Evolutionary conservation across 1,140 invertebrate species (phyloP), one percentile per base, ranked within the genome.

Genomic region (Lepidurus arcticus): DNA sequence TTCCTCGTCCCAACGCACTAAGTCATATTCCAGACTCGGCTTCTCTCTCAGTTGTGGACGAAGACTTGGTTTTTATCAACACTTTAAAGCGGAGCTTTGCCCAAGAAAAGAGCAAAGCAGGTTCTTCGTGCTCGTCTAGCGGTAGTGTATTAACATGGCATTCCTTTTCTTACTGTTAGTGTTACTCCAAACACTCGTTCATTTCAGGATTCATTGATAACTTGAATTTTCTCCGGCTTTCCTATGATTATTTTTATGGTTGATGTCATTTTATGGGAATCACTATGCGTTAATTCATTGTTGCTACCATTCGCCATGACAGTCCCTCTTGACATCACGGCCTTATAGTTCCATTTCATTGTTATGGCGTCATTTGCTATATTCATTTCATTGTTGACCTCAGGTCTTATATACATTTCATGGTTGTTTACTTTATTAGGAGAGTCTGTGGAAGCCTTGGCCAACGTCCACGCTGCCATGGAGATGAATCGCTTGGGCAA

Each of bases 401-500:
- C 24, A 24, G 24, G 24, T 24, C 24, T 24, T 24, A 2, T 74
- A 74, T 11, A 42, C 24, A 76, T 44, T 76, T 8, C 44, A 47
- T 44, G 34, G 7, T 45, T 73, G 44, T 44, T 80, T 76, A 11
- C 7, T 79, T 42, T 44, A 79, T 42, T 77, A 82, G 82, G 80
- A 75, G 77, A 76, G 74, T 79, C 81, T 47, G 82, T 83, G 78
- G 96, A 98, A 88, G 94, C 95, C 1, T 85, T 95, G 24, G 90
- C 91, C 76, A 92, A 94, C 0, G 84, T 97, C 76, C 90, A 93
- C 80, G 88, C 94, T 44, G 95, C 95, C 0, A 82, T 94, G 78
- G 93, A 94, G 80, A 92, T 96, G 90, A 92, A 92, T 83, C 86
- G 89, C 75, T 85, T 88, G 13, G 94, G 94, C 0, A 97, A 96